These are phyloP conservation scores for Magallana angulata DNA, from an alignment of 1,140 invertebrate species.

Conservation along the genomic window DNA sequence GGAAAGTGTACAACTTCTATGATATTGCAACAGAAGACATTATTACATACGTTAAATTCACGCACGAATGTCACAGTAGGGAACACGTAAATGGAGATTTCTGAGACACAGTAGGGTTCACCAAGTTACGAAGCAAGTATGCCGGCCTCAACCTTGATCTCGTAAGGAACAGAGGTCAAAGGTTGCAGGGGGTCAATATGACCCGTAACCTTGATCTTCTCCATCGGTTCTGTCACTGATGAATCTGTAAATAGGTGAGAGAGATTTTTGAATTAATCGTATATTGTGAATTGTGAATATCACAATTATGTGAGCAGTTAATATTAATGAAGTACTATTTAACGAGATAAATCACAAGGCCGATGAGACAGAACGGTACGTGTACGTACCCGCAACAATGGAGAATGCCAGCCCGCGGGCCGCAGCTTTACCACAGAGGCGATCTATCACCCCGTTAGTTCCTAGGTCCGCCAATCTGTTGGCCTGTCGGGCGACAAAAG, in stretches of 20 bases:
- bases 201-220: not conserved
- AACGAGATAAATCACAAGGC: too few relatives aligned
- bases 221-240: not conserved
- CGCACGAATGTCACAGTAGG: too few relatives aligned
- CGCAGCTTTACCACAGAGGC: not conserved
- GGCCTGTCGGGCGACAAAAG: conserved; percentile 3
- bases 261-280: too few relatives aligned
- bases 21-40: too few relatives aligned
- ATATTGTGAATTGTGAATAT: too few relatives aligned
- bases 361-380: too few relatives aligned
- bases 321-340: too few relatives aligned
- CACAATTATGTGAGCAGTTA: too few relatives aligned
- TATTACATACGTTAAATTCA: too few relatives aligned
- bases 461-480: conserved; percentile 5
- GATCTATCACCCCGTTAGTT: not conserved
- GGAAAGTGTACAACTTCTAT: not conserved
- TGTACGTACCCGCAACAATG: not conserved
- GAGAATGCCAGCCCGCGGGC: conserved; percentile 3
- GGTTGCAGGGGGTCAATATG: not conserved
- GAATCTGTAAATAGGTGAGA: not conserved
- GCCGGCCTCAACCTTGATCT: not conserved
- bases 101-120: not conserved
- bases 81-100: not conserved
- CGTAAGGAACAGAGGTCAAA: conserved; percentile 6
- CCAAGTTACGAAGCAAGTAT: not conserved